Evolutionary conservation across 2,888 invertebrate species (phyloP).

Genomic region (Cryptus armator): DNA sequence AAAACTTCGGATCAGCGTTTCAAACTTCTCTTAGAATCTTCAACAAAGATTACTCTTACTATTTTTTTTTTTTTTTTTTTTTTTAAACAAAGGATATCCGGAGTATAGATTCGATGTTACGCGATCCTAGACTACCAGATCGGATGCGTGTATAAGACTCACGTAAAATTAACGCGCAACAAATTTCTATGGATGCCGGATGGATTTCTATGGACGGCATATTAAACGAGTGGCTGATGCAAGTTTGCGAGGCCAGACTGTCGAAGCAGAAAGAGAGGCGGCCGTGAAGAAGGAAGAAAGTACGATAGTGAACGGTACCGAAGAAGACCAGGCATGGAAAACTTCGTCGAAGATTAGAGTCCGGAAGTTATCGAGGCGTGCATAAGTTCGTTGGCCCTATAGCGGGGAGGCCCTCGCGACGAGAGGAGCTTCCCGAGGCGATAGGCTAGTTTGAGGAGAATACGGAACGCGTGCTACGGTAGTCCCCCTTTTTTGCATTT

Average conservation of each 20-base stretch:
- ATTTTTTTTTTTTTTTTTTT: no score
- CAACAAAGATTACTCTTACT: no score
- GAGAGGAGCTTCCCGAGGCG: slow-evolving; percentile 70
- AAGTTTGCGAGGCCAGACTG: slow-evolving; percentile 47
- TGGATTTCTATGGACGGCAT: slow-evolving; percentile 12
- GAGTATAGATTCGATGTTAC: background rate
- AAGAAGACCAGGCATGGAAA: slow-evolving; percentile 36
- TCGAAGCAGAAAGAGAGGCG: slow-evolving; percentile 35
- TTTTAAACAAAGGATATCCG: no score
- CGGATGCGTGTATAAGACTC: background rate
- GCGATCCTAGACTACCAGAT: background rate
- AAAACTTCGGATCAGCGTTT: slow-evolving; percentile 1
- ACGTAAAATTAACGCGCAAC: slow-evolving; percentile 16
- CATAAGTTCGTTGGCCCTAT: slow-evolving; percentile 72
- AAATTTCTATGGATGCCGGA: slow-evolving; percentile 12
- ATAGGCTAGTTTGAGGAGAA: slow-evolving; percentile 2
- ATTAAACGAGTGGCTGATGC: slow-evolving; percentile 26
- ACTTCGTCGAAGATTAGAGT: slow-evolving; percentile 74
- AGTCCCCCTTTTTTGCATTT: slow-evolving; percentile 14
- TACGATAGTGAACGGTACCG: slow-evolving; percentile 28
- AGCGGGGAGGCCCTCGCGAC: slow-evolving; percentile 62
- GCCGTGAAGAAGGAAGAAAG: background rate
- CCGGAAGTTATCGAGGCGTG: slow-evolving; percentile 74
- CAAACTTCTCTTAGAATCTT: no score
- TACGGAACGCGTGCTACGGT: slow-evolving; percentile 43